Conservation (phyloP, 2,113 vertebrate species). For the Heliornis fulica region DNA sequence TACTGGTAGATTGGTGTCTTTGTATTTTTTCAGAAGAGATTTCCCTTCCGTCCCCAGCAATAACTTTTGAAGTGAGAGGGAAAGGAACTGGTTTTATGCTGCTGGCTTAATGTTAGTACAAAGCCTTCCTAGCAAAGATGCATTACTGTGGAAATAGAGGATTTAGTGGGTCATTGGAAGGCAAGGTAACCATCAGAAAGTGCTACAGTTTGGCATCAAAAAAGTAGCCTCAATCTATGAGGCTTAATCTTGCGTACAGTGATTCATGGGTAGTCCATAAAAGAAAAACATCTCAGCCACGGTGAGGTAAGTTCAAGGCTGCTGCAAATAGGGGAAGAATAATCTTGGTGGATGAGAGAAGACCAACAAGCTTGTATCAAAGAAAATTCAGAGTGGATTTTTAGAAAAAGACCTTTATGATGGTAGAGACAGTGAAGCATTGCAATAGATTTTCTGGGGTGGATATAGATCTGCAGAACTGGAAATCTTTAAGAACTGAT, state of each 20-base stretch:
- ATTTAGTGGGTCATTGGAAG: conserved; percentile 8
- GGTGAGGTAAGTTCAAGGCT: neutral
- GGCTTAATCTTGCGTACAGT: neutral
- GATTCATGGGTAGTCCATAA: neutral
- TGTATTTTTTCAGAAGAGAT: neutral
- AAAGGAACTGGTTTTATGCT: neutral
- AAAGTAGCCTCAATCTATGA: neutral
- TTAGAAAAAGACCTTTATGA: conserved; percentile 13
- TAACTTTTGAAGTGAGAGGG: neutral
- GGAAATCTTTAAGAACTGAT: conserved; percentile 2
- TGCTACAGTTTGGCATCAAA: neutral
- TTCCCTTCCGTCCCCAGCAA: neutral
- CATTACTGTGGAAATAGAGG: neutral
- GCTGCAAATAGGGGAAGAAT: neutral
- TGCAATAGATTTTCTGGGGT: neutral
- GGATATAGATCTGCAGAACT: neutral
- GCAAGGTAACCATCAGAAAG: conserved; percentile 6
- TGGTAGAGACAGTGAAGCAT: neutral
- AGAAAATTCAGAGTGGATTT: neutral
- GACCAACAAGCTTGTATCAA: neutral
- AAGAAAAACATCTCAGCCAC: neutral
- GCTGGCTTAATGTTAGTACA: neutral
- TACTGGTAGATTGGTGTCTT: neutral
- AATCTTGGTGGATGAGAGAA: neutral
- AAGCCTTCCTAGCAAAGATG: neutral